Base-by-base conservation (phyloP, 2,888 invertebrate genomes). In the Acronicta alni region DNA sequence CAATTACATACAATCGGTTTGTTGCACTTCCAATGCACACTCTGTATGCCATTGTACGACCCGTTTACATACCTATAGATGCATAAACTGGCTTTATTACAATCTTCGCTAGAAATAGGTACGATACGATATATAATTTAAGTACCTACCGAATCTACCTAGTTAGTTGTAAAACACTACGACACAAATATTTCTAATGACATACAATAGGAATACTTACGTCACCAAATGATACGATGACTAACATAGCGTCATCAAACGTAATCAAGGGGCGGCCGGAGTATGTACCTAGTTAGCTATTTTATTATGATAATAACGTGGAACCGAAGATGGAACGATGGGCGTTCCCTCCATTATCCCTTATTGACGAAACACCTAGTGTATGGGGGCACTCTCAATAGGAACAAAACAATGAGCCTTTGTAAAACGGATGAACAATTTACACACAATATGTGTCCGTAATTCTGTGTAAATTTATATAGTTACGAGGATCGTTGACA, bases 371-470 rank as follows among this genome's bases (percentile, higher is more conserved):
- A 57, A 57, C 57, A 69, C 65, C 57, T 59, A 54, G 14, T 56
- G 20, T 57, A 55, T 60, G 46, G 38, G 48, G 59, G 48, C 46
- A 26, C 46, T 18, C 39, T 66, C 72, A 35, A 49, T 55, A 60
- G 26, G 39, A 60, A 55, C 48, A 60, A 71, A 66, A 75, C 75
- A 75, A 76, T 67, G 61, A 72, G 66, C 60, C 66, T 66, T 53
- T 67, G 57, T 55, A 52, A 56, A 68, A 60, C 65, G 66, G 62
- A 67, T 71, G 64, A 65, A 57, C 60, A 51, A 78, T 78, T 78
- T 79, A 72, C 78, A 78, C 77, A 78, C 79, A 79, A 78, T 78
- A 67, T 61, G 53, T 56, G 69, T 60, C 46, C 54, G 58, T 67
- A 66, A 66, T 63, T 65, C 61, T 63, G 56, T 71, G 58, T 63